Evolutionary conservation across 2,888 invertebrate genomes (phyloP).

Genomic region (Euclidia mi): DNA sequence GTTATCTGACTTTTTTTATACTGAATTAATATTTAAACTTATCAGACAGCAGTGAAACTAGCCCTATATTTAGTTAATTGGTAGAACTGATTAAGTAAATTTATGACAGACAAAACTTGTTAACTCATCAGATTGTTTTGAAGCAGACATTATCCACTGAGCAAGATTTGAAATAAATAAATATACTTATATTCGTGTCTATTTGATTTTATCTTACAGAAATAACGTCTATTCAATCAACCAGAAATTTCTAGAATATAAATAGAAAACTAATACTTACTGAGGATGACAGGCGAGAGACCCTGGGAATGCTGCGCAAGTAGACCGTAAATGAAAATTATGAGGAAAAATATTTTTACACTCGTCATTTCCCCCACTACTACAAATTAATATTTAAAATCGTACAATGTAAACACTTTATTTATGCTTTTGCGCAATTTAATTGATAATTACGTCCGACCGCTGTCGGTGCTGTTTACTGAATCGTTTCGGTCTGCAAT

Average conservation of each 20-base stretch:
- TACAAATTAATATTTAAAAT: slow-evolving; percentile 13
- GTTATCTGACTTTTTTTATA: no score
- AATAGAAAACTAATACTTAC: slow-evolving; percentile 70
- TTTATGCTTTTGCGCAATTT: slow-evolving; percentile 27
- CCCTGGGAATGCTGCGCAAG: slow-evolving; percentile 76
- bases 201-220: no score
- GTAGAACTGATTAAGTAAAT: no score
- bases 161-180: no score
- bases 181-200: no score
- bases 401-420: slow-evolving; percentile 21
- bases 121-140: no score
- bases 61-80: no score
- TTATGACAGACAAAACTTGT: no score
- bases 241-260: slow-evolving; percentile 45
- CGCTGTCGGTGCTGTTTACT: slow-evolving; percentile 23
- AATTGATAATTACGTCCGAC: slow-evolving; percentile 28
- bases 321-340: slow-evolving; percentile 71
- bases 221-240: no score
- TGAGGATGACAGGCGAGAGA: slow-evolving; percentile 83
- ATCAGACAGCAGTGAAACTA: no score
- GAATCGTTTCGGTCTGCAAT: slow-evolving; percentile 18
- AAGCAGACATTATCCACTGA: no score
- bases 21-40: no score
- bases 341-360: slow-evolving; percentile 64
- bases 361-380: slow-evolving; percentile 65